Percentiles rank a stretch among this genome's conserved stretches.
Evolutionary conservation across 2,888 invertebrate genomes (phyloP).

Genomic region (Oithona nana): DNA sequence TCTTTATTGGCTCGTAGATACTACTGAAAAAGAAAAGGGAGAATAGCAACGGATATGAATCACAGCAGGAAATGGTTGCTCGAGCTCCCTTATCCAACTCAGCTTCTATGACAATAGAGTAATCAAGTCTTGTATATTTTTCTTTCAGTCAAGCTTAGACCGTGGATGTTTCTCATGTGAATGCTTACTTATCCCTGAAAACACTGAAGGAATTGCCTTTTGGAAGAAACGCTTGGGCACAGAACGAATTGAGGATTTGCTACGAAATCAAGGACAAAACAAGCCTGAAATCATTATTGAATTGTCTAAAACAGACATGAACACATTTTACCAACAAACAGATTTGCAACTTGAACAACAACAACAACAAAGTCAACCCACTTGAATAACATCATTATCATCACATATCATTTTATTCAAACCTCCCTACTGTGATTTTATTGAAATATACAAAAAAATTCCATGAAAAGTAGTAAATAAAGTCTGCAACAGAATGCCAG

Average conservation of each 20-base stretch:
- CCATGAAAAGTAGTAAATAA: neutral
- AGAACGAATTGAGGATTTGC: neutral
- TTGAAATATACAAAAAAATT: no score
- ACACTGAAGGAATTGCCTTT: neutral
- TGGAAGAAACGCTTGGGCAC: slow-evolving; percentile 9
- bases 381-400: no score
- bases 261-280: neutral
- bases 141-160: slow-evolving; percentile 6
- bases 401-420: no score
- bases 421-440: no score
- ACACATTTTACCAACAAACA: neutral
- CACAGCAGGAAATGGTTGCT: neutral
- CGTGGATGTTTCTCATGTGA: slow-evolving; percentile 16
- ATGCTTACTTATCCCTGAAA: slow-evolving; percentile 10
- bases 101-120: no score
- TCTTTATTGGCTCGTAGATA: no score
- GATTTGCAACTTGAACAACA: neutral
- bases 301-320: slow-evolving; percentile 4
- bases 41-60: neutral
- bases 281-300: slow-evolving; percentile 5
- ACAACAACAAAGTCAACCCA: no score
- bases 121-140: no score
- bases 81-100: neutral
- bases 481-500: no score
- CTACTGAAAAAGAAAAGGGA: no score